phyloP scores from a whole-genome alignment of 2,113 vertebrate genomes.

The Microcebus tavaratra region DNA sequence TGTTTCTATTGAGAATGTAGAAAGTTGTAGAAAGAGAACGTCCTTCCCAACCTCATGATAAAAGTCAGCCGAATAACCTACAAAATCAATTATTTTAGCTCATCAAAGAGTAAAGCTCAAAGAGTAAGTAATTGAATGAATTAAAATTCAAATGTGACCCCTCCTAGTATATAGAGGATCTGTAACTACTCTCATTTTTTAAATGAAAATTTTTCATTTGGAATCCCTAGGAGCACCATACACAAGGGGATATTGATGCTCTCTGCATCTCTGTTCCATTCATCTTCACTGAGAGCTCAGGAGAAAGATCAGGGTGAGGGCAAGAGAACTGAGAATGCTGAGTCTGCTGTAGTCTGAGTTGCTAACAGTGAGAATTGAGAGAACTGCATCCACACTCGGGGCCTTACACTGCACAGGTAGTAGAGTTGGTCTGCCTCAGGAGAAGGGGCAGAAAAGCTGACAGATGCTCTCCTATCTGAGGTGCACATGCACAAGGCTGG shows the following conservation, averaged over 20 bases:
- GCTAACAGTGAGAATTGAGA: not conserved
- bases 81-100: not conserved
- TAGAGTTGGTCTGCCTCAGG: not conserved
- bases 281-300: not conserved
- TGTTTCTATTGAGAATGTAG: not conserved
- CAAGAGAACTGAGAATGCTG: not conserved
- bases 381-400: not conserved
- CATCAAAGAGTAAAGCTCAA: not conserved
- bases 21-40: not conserved
- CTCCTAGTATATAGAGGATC: not conserved
- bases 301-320: not conserved
- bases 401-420: rapidly evolving
- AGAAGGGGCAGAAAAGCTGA: not conserved
- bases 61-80: not conserved
- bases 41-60: not conserved
- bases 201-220: not conserved
- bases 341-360: not conserved
- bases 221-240: not conserved
- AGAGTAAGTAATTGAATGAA: not conserved
- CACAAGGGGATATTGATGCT: not conserved
- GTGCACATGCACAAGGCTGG: not conserved
- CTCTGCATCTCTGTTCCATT: not conserved
- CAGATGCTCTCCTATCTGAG: not conserved
- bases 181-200: constrained; percentile 3
- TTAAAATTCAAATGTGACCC: not conserved